Conservation (phyloP, 2,113 vertebrate species). For the Platysternon megacephalum region DNA sequence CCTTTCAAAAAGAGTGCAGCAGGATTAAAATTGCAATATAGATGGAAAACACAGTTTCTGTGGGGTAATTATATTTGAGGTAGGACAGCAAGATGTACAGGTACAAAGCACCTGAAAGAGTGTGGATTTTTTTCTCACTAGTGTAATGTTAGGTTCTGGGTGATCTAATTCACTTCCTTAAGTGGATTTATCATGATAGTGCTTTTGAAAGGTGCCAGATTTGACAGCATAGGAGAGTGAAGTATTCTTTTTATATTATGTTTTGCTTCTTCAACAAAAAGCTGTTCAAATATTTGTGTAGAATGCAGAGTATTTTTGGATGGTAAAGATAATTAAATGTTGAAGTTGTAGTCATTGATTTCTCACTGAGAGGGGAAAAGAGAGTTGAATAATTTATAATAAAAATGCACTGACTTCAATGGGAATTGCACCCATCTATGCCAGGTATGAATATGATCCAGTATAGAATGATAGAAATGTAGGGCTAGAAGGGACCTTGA, state of each 20-base stretch:
- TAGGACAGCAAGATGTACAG: conserved; percentile 32
- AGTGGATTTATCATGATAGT: conserved; percentile 57
- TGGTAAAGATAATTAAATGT: conserved; percentile 67
- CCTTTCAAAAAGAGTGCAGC: conserved; percentile 2
- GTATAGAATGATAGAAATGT: neutral
- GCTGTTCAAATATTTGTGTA: conserved; percentile 67
- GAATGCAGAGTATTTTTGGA: conserved; percentile 71
- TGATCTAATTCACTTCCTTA: conserved; percentile 59
- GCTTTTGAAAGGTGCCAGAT: conserved; percentile 53
- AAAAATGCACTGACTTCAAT: conserved; percentile 37
- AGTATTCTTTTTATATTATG: conserved; percentile 60
- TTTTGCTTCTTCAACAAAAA: conserved; percentile 68
- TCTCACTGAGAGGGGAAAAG: conserved; percentile 49
- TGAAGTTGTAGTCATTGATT: conserved; percentile 70
- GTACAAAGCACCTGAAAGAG: conserved; percentile 53
- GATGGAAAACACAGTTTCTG: conserved; percentile 29
- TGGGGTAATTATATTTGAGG: conserved; percentile 39
- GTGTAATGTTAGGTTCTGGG: conserved; percentile 48
- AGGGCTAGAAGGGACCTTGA: neutral
- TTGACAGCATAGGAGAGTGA: conserved; percentile 60
- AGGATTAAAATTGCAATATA: conserved; percentile 32
- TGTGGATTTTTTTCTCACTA: conserved; percentile 25
- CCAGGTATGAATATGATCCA: conserved; percentile 22
- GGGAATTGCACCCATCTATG: conserved; percentile 27
- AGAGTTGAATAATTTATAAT: conserved; percentile 63